Percentiles rank a stretch among this genome's conserved stretches.
These are phyloP conservation scores for Mythimna lalbum DNA, from an alignment of 2,888 invertebrate species.

Conservation along the genomic window DNA sequence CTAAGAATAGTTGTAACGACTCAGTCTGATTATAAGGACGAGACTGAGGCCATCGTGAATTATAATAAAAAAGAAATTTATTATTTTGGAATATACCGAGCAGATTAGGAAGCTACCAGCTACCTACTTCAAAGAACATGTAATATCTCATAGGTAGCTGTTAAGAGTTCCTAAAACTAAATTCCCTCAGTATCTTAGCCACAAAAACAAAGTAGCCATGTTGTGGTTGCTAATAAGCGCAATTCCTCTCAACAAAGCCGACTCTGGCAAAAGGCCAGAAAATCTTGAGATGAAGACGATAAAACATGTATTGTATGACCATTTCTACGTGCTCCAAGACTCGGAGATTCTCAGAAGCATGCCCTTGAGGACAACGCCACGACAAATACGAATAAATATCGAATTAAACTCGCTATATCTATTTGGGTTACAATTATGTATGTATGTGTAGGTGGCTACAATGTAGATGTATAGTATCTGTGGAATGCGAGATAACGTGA, in stretches of 20 bases:
- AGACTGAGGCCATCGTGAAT: constrained; percentile 8
- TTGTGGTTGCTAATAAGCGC: constrained; percentile 31
- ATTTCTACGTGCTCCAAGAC: constrained; percentile 37
- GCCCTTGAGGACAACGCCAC: constrained; percentile 53
- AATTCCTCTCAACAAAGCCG: constrained; percentile 34
- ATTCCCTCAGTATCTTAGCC: neutral
- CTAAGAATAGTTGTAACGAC: constrained; percentile 37
- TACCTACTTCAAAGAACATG: constrained; percentile 14
- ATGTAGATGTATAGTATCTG: constrained; percentile 71
- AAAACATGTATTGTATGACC: constrained; percentile 40
- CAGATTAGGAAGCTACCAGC: neutral
- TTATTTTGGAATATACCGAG: neutral
- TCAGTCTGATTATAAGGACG: constrained; percentile 34
- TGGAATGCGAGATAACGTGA: constrained; percentile 70
- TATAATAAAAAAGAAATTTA: neutral
- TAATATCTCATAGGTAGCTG: constrained; percentile 1
- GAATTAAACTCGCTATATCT: constrained; percentile 56
- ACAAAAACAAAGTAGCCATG: constrained; percentile 17
- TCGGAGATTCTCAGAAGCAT: constrained; percentile 25
- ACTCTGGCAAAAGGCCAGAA: constrained; percentile 35
- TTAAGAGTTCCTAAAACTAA: constrained; percentile 15
- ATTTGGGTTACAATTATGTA: constrained; percentile 67
- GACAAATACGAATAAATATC: constrained; percentile 47
- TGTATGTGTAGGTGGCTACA: constrained; percentile 66
- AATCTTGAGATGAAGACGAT: constrained; percentile 31